Conservation (phyloP, 2,797 vertebrate species). For the Galago senegalensis region DNA sequence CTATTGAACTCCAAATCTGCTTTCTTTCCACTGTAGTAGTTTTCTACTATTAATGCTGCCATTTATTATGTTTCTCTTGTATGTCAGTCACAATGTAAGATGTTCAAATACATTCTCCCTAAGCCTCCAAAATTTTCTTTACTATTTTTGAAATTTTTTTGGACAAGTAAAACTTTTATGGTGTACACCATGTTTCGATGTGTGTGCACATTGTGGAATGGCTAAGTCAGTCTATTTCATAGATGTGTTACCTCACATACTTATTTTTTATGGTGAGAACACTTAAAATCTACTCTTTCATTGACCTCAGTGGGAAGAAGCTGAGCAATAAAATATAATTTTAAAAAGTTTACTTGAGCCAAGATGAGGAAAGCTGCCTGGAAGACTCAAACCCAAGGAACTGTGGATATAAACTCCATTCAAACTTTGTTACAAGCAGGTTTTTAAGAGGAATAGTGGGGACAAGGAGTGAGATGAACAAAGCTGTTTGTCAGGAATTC, state of each 20-base stretch:
- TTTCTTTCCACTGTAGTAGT: neutral
- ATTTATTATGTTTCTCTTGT: constrained; percentile 5
- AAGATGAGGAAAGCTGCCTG: neutral
- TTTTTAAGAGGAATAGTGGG: neutral
- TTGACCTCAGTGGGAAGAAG: neutral
- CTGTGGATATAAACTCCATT: neutral
- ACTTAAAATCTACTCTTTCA: neutral
- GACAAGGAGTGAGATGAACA: neutral
- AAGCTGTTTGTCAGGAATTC: neutral
- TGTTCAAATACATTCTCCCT: neutral
- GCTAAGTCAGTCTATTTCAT: neutral
- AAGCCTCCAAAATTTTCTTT: neutral
- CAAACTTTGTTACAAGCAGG: neutral
- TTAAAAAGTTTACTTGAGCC: neutral
- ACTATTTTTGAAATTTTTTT: neutral
- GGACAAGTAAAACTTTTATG: constrained; percentile 21
- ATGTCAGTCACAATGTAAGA: neutral
- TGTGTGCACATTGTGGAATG: neutral
- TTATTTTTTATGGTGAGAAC: neutral
- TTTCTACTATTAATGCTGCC: neutral
- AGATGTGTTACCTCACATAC: neutral
- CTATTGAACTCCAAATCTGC: neutral
- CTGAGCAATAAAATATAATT: neutral
- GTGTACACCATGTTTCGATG: neutral
- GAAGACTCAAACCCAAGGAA: neutral